phyloP scores from a whole-genome alignment of 2,888 invertebrate genomes.

The Toxonevra muliebris region DNA sequence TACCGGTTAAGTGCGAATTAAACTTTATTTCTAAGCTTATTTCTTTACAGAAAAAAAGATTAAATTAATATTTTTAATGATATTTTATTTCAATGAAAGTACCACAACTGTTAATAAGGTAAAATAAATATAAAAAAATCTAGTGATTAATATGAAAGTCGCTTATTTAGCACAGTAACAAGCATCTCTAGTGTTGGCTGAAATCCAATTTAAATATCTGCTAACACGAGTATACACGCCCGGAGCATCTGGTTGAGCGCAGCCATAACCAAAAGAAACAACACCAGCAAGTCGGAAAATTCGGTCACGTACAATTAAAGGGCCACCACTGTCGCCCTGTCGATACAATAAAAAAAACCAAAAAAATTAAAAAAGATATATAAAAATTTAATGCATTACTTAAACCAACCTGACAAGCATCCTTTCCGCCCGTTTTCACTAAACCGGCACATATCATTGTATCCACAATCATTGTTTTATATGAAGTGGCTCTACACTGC shows the following conservation, averaged over 20 bases:
- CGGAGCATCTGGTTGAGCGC: slow-evolving; percentile 59
- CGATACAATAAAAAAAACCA: background rate
- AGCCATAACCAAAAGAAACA: slow-evolving; percentile 61
- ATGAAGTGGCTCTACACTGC: slow-evolving; percentile 56
- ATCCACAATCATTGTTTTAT: slow-evolving; percentile 57
- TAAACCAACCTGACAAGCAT: slow-evolving; percentile 60
- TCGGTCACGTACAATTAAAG: slow-evolving; percentile 54
- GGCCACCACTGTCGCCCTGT: slow-evolving; percentile 63
- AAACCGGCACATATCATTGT: slow-evolving; percentile 62
- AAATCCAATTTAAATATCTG: slow-evolving; percentile 58
- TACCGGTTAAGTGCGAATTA: too few species aligned
- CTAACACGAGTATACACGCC: slow-evolving; percentile 61
- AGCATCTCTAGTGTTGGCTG: slow-evolving; percentile 54
- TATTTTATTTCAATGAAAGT: too few species aligned
- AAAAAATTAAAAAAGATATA: background rate
- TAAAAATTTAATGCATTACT: background rate
- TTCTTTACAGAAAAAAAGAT: too few species aligned
- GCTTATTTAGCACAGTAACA: slow-evolving; percentile 52
- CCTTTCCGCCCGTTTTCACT: slow-evolving; percentile 55
- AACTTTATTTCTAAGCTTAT: too few species aligned
- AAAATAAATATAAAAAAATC: background rate
- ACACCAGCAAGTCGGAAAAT: slow-evolving; percentile 57
- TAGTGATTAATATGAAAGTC: too few species aligned
- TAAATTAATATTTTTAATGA: too few species aligned
- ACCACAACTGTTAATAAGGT: too few species aligned